phyloP scores from a whole-genome alignment of 2,888 invertebrate species.

The Diloba caeruleocephala region DNA sequence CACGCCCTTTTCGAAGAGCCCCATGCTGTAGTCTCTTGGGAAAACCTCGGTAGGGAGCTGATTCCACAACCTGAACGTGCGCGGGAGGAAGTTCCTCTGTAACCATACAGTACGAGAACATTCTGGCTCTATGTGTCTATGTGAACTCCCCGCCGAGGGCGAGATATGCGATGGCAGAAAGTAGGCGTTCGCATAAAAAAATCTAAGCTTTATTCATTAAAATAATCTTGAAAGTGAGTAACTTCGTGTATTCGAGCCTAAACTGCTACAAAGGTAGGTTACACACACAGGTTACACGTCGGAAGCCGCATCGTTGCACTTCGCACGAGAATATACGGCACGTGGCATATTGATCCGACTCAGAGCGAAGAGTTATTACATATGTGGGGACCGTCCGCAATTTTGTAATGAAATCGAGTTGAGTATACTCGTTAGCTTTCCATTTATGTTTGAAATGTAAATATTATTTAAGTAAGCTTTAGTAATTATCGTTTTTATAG shows the following conservation, averaged over 20 bases:
- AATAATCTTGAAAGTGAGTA: neutral
- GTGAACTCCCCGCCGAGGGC: no score
- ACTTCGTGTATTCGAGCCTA: slow-evolving; percentile 2
- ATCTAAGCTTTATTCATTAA: neutral
- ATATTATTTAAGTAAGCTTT: neutral
- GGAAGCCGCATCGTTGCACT: slow-evolving; percentile 44
- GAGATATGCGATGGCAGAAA: no score
- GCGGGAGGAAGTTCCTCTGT: no score
- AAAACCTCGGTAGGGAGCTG: no score
- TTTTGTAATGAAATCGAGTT: slow-evolving; percentile 2
- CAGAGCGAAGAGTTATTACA: slow-evolving; percentile 19
- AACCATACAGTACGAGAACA: no score
- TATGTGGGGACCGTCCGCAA: neutral
- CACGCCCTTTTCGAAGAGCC: no score
- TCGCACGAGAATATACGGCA: slow-evolving; percentile 35
- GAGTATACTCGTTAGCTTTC: neutral
- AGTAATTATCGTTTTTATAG: neutral
- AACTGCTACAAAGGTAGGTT: slow-evolving; percentile 12
- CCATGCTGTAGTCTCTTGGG: no score
- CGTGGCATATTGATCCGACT: slow-evolving; percentile 45
- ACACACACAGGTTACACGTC: no score
- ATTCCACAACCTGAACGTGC: no score
- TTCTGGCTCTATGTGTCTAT: no score
- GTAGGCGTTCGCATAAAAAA: no score
- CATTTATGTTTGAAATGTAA: neutral